Evolutionary conservation across 2,113 vertebrate species (phyloP), one percentile per base, ranked within the genome.

Genomic region (Ivindomyrus marchei): DNA sequence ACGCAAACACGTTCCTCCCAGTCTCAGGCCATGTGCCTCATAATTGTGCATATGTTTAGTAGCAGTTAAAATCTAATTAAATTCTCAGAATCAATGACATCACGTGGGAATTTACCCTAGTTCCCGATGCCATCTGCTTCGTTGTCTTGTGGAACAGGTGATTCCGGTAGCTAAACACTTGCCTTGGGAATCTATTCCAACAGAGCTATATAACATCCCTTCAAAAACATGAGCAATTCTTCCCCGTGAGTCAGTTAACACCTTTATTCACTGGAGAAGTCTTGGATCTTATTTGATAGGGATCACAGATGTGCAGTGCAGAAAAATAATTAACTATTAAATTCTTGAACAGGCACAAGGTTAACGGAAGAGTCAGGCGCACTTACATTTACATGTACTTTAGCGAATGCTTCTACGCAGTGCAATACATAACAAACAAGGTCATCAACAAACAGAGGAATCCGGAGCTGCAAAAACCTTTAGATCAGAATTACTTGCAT

Each of bases 51-150:
- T 31, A 58, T 49, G 53, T 88, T 88, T 58, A 56, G 52, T 45
- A 58, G 53, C 87, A 88, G 36, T 62, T 88, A 45, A 62, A 62
- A 88, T 88, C 52, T 88, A 88, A 88, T 88, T 58, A 88, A 88
- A 66, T 88, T 31, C 87, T 88, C 87, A 39, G 58, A 88, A 88
- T 88, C 87, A 88, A 62, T 58, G 87, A 42, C 36, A 62, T 88
- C 87, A 17, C 50, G 31, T 53, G 85, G 85, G 85, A 87, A 52
- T 87, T 87, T 52, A 53, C 49, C 49, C 85, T 42, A 24, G 87
- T 62, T 88, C 53, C 39, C 1, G 39, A 47, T 45, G 36, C 87
- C 87, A 88, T 88, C 87, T 88, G 87, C 19, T 42, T 39, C 24
- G 53, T 58, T 66, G 56, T 88, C 87, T 62, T 88, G 39, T 24